A percentile compares a stretch with the other conserved stretches of the same genome.
phyloP scores from a whole-genome alignment of 1,140 invertebrate genomes.

The Drusus annulatus region DNA sequence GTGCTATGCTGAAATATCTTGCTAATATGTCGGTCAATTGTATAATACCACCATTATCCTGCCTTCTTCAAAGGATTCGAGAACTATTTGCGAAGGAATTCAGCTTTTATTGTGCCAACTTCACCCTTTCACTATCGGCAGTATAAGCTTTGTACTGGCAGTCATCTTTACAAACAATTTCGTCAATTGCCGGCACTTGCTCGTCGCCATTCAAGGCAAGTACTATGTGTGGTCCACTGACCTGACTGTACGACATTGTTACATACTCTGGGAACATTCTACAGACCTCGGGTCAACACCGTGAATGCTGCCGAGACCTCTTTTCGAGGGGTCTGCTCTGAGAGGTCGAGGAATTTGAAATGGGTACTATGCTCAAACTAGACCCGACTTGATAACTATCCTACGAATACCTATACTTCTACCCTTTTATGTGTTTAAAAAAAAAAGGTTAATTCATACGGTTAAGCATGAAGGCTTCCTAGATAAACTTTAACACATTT shows the following conservation, averaged over 20 bases:
- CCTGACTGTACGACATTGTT: background rate
- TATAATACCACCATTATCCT: slow-evolving; percentile 51
- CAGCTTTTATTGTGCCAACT: slow-evolving; percentile 38
- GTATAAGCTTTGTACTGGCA: background rate
- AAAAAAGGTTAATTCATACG: too few species aligned
- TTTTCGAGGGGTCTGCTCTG: too few species aligned
- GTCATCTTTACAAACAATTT: slow-evolving; percentile 49
- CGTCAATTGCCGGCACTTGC: slow-evolving; percentile 37
- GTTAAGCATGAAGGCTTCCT: too few species aligned
- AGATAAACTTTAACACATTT: too few species aligned
- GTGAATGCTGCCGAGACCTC: too few species aligned
- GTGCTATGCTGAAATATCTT: slow-evolving; percentile 12
- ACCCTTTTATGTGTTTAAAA: too few species aligned
- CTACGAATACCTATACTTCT: too few species aligned
- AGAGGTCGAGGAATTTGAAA: too few species aligned
- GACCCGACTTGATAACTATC: too few species aligned
- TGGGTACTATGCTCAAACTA: too few species aligned
- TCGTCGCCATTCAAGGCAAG: background rate
- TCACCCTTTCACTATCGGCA: slow-evolving; percentile 38
- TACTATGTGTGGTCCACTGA: background rate
- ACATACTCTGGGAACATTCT: background rate
- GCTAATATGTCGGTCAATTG: slow-evolving; percentile 44
- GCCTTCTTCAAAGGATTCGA: slow-evolving; percentile 45
- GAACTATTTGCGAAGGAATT: slow-evolving; percentile 54
- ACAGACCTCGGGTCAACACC: slow-evolving; percentile 1